These are phyloP conservation scores for Pantelozetes paolii DNA, from an alignment of 2,888 invertebrate genomes.

Conservation along the genomic window DNA sequence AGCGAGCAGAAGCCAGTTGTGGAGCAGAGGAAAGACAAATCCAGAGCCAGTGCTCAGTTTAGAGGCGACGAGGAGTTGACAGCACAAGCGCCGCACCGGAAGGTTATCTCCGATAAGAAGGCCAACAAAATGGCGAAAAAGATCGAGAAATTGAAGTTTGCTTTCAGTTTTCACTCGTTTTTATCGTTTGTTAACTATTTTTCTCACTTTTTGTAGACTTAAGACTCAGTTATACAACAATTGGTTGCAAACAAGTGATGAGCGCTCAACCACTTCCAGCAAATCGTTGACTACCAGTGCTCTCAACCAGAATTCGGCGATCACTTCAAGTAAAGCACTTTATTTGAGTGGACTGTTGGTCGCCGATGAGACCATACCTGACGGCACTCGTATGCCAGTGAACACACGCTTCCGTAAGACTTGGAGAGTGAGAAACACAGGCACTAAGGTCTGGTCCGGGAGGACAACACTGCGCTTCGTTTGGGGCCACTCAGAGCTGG, in stretches of 20 bases:
- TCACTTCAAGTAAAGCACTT: neutral
- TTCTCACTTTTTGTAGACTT: neutral
- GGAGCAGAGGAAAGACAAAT: neutral
- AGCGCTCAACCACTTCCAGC: no score
- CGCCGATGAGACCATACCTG: slow-evolving; percentile 51
- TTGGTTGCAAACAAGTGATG: slow-evolving; percentile 9
- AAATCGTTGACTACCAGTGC: no score
- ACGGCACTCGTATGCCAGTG: slow-evolving; percentile 51
- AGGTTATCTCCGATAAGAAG: neutral
- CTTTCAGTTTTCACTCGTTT: neutral
- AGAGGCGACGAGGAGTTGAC: neutral
- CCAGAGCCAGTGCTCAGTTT: neutral
- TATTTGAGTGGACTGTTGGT: slow-evolving; percentile 32
- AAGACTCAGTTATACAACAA: slow-evolving; percentile 9
- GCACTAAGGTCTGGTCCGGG: slow-evolving; percentile 50
- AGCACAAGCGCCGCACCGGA: neutral
- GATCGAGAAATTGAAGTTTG: slow-evolving; percentile 15
- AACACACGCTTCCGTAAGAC: slow-evolving; percentile 51
- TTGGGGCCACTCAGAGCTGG: slow-evolving; percentile 46
- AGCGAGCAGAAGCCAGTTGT: neutral
- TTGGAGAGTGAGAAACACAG: slow-evolving; percentile 53
- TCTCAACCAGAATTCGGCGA: neutral
- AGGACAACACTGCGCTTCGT: slow-evolving; percentile 48
- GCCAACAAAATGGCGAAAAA: slow-evolving; percentile 2
- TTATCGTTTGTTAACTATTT: neutral